Conservation (phyloP, 2,797 vertebrate genomes). For the Pyrrhura leucotis region DNA sequence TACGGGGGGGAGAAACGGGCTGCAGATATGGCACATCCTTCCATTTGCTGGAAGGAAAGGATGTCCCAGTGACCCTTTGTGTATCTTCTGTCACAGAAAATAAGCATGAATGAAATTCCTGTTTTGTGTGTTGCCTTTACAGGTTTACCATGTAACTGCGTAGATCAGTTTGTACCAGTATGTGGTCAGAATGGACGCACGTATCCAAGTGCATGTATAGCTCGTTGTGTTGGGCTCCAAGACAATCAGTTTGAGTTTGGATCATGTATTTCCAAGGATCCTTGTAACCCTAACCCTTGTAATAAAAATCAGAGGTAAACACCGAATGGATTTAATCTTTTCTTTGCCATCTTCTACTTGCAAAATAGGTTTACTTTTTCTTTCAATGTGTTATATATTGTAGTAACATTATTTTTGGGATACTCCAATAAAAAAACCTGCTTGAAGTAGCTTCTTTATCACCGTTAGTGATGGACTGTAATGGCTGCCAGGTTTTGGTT, state of each 20-base stretch:
- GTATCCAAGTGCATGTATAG: conserved; percentile 93
- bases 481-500: neutral
- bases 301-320: conserved; percentile 89
- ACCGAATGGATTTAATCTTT: neutral
- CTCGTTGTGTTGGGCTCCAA: conserved; percentile 92
- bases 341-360: neutral
- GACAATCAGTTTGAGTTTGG: conserved; percentile 93
- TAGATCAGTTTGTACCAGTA: conserved; percentile 92
- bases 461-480: neutral
- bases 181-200: conserved; percentile 93
- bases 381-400: neutral
- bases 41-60: neutral
- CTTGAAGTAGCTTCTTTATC: neutral
- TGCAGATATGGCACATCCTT: neutral
- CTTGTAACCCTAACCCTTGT: conserved; percentile 88
- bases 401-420: neutral
- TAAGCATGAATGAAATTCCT: neutral
- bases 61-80: neutral
- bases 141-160: conserved; percentile 94
- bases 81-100: neutral
- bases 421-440: neutral
- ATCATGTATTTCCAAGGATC: conserved; percentile 86
- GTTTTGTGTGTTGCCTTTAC: neutral
- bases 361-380: neutral
- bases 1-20: neutral